Evolutionary conservation across 2,797 vertebrate species (phyloP).

Genomic region (Pogoniulus pusillus): DNA sequence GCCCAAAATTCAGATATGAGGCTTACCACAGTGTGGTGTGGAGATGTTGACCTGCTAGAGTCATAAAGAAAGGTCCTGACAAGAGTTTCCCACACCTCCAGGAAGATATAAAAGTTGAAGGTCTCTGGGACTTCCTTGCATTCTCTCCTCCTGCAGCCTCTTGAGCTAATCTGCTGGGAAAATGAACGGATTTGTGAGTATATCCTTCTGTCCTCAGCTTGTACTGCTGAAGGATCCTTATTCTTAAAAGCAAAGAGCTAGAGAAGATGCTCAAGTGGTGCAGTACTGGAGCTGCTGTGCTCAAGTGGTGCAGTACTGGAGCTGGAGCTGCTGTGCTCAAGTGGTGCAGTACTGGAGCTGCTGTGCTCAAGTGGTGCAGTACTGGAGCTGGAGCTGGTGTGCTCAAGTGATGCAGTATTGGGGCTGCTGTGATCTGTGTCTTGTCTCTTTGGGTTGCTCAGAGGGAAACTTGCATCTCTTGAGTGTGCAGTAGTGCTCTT

Average conservation of each 20-base stretch:
- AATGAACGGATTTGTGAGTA: slow-evolving; percentile 77
- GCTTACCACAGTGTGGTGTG: slow-evolving; percentile 56
- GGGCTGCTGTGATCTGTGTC: neutral
- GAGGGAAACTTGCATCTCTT: neutral
- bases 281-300: neutral
- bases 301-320: no score
- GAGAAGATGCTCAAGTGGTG: neutral
- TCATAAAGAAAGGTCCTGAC: slow-evolving; percentile 18
- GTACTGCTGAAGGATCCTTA: neutral
- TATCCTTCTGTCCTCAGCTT: neutral
- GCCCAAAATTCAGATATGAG: slow-evolving; percentile 64
- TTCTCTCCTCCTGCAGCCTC: slow-evolving; percentile 12
- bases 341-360: no score
- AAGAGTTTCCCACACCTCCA: slow-evolving; percentile 60
- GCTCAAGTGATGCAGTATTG: neutral
- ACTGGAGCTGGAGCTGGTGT: no score
- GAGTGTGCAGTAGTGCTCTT: neutral
- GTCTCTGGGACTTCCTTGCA: neutral
- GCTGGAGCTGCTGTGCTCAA: no score
- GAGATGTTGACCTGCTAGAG: slow-evolving; percentile 35
- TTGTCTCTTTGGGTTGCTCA: neutral
- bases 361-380: neutral
- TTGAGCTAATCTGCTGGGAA: slow-evolving; percentile 39
- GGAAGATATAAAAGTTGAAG: slow-evolving; percentile 71
- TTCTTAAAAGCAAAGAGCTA: neutral